Conservation (phyloP, 1,140 invertebrate genomes). For the Manduca sexta region DNA sequence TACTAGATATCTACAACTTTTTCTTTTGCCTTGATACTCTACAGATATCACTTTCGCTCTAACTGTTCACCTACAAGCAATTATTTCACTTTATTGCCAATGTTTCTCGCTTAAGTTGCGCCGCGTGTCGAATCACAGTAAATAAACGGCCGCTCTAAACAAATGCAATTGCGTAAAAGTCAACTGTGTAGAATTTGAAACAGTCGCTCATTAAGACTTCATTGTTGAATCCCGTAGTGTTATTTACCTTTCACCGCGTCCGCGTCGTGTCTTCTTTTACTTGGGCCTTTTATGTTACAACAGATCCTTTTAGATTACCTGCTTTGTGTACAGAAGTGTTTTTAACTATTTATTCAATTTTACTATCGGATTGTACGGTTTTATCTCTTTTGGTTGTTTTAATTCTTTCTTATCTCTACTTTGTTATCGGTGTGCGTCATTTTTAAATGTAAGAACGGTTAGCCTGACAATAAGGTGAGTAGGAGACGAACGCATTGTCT, state of each 20-base stretch:
- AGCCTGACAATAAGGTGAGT: no score
- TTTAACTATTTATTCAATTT: slow-evolving; percentile 26
- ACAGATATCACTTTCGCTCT: slow-evolving; percentile 21
- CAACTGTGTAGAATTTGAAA: slow-evolving; percentile 23
- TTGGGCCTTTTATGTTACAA: slow-evolving; percentile 24
- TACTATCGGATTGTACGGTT: slow-evolving; percentile 19
- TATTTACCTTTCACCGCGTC: slow-evolving; percentile 37
- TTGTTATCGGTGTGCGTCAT: slow-evolving; percentile 12
- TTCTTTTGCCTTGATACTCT: slow-evolving; percentile 38
- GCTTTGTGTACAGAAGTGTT: slow-evolving; percentile 39
- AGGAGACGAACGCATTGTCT: no score
- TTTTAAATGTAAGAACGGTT: slow-evolving; percentile 19
- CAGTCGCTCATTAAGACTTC: slow-evolving; percentile 40
- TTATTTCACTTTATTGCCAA: background rate
- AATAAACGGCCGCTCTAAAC: slow-evolving; percentile 9
- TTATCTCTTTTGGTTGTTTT: slow-evolving; percentile 24
- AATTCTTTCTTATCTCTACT: slow-evolving; percentile 31
- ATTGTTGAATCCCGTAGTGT: slow-evolving; percentile 36
- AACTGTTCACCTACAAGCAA: slow-evolving; percentile 7
- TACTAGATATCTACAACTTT: slow-evolving; percentile 52
- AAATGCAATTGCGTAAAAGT: slow-evolving; percentile 27
- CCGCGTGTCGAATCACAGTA: background rate
- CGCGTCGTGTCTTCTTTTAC: slow-evolving; percentile 6
- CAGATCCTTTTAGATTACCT: slow-evolving; percentile 27
- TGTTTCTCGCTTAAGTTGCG: background rate